phyloP scores from a whole-genome alignment of 92 coral and sea anemone genomes.

The Anthopleura xanthogrammica region DNA sequence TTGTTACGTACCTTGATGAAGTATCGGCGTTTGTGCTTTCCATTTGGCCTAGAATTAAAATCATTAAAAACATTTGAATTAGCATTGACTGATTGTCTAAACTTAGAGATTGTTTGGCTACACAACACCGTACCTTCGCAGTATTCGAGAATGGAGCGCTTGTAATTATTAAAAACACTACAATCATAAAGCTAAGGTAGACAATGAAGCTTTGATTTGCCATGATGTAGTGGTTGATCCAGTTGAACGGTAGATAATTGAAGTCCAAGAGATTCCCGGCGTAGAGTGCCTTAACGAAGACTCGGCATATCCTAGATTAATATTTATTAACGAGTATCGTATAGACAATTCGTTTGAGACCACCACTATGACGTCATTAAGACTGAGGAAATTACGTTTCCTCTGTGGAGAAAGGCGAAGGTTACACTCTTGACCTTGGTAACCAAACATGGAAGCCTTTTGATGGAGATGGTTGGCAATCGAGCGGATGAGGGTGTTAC shows the following conservation, averaged over 20 bases:
- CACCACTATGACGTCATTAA: not conserved
- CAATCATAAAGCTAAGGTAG: not conserved
- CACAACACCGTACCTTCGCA: conserved; percentile 2
- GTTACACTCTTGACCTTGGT: conserved; percentile 1
- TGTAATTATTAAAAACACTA: not conserved
- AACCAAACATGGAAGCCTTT: not conserved
- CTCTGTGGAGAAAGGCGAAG: conserved; percentile 7
- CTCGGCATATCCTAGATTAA: not conserved
- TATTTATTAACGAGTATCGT: not conserved
- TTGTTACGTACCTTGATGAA: not conserved
- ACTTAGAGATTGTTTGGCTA: not conserved
- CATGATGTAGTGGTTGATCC: not conserved
- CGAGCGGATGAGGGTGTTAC: not conserved
- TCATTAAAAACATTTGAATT: not conserved
- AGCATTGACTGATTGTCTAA: not conserved
- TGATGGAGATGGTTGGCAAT: not conserved
- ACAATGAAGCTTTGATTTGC: not conserved
- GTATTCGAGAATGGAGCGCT: not conserved
- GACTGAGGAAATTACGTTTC: not conserved
- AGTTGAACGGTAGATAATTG: not conserved
- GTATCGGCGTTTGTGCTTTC: not conserved
- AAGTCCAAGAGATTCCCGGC: not conserved
- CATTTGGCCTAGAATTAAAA: not conserved
- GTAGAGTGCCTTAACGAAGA: not conserved
- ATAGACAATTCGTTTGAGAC: not conserved